These are phyloP conservation scores for Amphipyra tragopoginis DNA, from an alignment of 2,888 invertebrate species.

Conservation along the genomic window DNA sequence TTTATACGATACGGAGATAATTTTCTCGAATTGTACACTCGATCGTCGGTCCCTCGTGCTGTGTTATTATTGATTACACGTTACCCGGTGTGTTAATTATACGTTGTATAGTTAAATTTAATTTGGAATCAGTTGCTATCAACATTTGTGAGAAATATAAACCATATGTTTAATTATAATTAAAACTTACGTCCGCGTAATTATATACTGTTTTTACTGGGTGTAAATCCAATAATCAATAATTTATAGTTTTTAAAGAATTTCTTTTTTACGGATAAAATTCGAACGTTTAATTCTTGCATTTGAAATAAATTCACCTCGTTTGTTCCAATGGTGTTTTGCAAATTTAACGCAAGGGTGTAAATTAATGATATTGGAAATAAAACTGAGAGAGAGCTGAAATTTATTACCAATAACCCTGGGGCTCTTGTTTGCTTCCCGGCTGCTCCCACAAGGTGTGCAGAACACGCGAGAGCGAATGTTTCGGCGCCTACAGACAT, in stretches of 20 bases:
- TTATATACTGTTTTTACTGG: constrained; percentile 55
- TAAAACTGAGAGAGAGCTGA: constrained; percentile 75
- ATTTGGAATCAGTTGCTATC: constrained; percentile 73
- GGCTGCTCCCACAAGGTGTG: constrained; percentile 73
- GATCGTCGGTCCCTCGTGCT: constrained; percentile 76
- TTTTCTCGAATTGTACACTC: constrained; percentile 77
- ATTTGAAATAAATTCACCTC: constrained; percentile 26
- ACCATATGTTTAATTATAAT: constrained; percentile 61
- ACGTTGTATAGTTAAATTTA: constrained; percentile 79
- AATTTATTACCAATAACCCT: constrained; percentile 84
- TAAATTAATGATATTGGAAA: constrained; percentile 71
- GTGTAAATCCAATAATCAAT: constrained; percentile 59
- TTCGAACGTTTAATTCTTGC: constrained; percentile 12
- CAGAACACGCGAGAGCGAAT: constrained; percentile 72
- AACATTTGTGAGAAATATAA: constrained; percentile 64
- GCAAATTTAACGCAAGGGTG: constrained; percentile 55
- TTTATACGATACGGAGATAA: constrained; percentile 80
- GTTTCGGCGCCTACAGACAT: constrained; percentile 79
- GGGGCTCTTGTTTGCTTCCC: constrained; percentile 80
- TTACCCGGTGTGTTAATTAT: constrained; percentile 83
- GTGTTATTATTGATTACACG: constrained; percentile 85
- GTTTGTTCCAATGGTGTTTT: constrained; percentile 40
- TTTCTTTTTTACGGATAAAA: constrained; percentile 7
- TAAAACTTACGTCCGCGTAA: constrained; percentile 59
- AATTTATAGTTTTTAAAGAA: constrained; percentile 50